Conservation (phyloP, 2,797 vertebrate genomes). For the Cyclura pinguis region DNA sequence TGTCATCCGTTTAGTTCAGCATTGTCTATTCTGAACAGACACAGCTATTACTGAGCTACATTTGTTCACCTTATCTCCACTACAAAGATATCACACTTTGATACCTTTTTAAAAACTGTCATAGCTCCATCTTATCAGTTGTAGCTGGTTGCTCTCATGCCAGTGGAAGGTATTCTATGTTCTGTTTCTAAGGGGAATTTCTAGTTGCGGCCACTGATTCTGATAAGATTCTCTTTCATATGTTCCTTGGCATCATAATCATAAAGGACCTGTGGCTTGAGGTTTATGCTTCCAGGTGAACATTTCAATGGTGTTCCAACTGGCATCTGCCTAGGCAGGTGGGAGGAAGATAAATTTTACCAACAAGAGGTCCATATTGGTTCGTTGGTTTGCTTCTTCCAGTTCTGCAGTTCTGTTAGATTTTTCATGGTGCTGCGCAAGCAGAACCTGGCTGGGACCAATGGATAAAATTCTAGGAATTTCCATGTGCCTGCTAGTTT, state of each 20-base stretch:
- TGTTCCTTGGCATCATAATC: neutral
- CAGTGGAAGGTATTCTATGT: neutral
- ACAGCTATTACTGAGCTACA: neutral
- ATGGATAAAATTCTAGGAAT: constrained; percentile 56
- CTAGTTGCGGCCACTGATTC: too few relatives aligned
- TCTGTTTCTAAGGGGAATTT: neutral
- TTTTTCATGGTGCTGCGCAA: constrained; percentile 57
- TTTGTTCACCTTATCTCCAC: neutral
- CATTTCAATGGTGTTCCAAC: neutral
- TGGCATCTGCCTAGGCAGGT: neutral
- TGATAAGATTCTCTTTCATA: neutral
- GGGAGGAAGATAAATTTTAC: constrained; percentile 59
- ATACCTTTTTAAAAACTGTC: too few relatives aligned
- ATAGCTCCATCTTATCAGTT: too few relatives aligned
- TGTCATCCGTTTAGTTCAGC: neutral
- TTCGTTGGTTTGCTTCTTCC: constrained; percentile 65
- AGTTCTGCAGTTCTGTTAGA: constrained; percentile 49
- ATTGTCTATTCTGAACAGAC: neutral
- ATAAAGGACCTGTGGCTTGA: neutral
- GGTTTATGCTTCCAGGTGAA: constrained; percentile 6
- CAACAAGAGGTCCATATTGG: constrained; percentile 58
- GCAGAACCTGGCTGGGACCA: constrained; percentile 54
- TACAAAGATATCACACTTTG: too few relatives aligned
- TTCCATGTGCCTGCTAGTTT: constrained; percentile 58
- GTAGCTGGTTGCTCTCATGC: neutral